Conservation (phyloP, 2,888 invertebrate genomes). For the Acanthosepion esculentum region DNA sequence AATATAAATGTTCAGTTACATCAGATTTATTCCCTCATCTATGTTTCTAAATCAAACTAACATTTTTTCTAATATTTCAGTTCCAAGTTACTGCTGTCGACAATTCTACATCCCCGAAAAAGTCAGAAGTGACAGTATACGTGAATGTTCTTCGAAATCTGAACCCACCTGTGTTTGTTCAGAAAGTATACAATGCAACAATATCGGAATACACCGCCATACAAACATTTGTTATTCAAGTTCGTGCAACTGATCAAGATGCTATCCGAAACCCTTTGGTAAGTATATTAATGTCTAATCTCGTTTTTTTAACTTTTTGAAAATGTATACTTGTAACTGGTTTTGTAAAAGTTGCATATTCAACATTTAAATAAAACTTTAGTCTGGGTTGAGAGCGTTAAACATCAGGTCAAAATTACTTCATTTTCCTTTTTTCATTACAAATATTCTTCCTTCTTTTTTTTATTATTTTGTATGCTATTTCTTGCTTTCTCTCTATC, state of each 20-base stretch:
- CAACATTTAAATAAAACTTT: no score
- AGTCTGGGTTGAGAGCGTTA: no score
- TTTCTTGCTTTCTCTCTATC: no score
- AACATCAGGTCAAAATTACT: no score
- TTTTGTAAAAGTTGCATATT: no score
- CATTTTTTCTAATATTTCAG: conserved; percentile 54
- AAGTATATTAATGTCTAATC: neutral
- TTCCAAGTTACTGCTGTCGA: conserved; percentile 65
- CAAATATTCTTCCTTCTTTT: no score
- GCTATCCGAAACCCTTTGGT: neutral
- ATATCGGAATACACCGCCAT: conserved; percentile 60
- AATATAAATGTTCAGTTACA: neutral
- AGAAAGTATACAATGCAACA: conserved; percentile 56
- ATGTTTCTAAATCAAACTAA: neutral
- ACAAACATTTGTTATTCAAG: conserved; percentile 55
- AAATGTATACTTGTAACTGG: no score
- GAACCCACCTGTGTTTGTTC: conserved; percentile 58
- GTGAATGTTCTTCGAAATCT: conserved; percentile 66
- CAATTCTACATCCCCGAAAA: conserved; percentile 61
- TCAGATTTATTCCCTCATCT: no score
- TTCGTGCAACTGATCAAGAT: conserved; percentile 57
- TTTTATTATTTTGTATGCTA: no score
- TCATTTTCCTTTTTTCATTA: no score
- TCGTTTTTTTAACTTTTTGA: no score
- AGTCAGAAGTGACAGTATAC: conserved; percentile 59